Base-by-base conservation (phyloP, 2,113 vertebrate species). In the Corapipo altera region DNA sequence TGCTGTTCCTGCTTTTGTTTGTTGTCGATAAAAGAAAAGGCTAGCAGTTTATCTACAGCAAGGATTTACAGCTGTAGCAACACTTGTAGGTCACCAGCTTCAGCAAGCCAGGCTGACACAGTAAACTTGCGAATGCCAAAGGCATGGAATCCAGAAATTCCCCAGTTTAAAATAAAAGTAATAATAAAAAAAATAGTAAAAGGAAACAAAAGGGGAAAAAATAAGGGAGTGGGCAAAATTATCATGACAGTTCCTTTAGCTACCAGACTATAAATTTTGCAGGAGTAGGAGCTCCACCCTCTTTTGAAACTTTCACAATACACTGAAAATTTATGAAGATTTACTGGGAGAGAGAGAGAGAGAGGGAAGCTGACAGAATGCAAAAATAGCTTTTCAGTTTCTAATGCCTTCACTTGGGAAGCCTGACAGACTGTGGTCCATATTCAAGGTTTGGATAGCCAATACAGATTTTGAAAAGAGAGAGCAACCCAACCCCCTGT, bases 31-130 rank as follows among this genome's bases (percentile, higher is more conserved):
- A 92, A 91, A 86, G 21, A 48, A 81, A 91, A 86, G 55, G 37
- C 57, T 75, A 76, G 30, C 19, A 78, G 84, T 93, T 96, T 78
- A 91, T 74, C 88, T 93, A 22, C 58, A 83, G 48, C 30, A 82
- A 49, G 79, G 73, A 70, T 54, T 88, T 52, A 80, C 65, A 93
- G 55, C 51, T 87, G 59, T 17, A 77, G 41, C 32, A 89, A 41
- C 15, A 20, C 8, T 32, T 65, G 12, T 11, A 43, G 74, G 54
- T 72, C 67, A 79, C 8, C 48, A 85, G 23, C 27, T 70, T 51
- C 37, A 85, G 49, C 28, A 23, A 66, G n/a, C 32, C 81, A 77
- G n/a, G 46, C 18, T 85, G 44, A 37, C 65, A 91, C 15, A 35
- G 48, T 37, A 44, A 80, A 69, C 9, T 54, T n/a, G 16, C 5